phyloP scores from a whole-genome alignment of 2,888 invertebrate genomes.

The Caenorhabditis afra region DNA sequence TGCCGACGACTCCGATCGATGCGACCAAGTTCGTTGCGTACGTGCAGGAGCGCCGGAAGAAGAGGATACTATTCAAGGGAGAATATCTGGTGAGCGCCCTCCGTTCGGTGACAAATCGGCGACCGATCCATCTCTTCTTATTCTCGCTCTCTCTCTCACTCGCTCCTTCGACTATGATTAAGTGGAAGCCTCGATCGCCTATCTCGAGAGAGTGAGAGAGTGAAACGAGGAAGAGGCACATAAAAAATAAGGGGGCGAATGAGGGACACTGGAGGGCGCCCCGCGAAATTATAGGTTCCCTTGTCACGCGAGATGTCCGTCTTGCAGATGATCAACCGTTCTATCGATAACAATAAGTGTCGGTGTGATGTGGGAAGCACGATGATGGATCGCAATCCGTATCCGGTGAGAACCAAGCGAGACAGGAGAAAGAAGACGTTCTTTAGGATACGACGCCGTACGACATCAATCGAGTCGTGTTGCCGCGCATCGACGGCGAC shows the following conservation, averaged over 20 bases:
- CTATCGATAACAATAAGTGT: conserved; percentile 76
- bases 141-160: background rate
- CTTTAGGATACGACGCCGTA: conserved; percentile 79
- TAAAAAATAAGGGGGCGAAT: conserved; percentile 27
- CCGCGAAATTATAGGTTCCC: conserved; percentile 12
- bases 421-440: background rate
- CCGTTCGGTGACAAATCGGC: conserved; percentile 17
- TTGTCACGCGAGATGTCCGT: conserved; percentile 3
- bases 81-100: conserved; percentile 77
- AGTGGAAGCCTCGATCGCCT: conserved; percentile 27
- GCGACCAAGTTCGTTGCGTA: conserved; percentile 80
- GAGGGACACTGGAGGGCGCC: conserved; percentile 4
- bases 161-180: conserved; percentile 38
- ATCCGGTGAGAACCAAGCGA: conserved; percentile 66
- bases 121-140: conserved; percentile 1
- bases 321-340: conserved; percentile 79
- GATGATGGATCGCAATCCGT: conserved; percentile 79
- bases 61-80: conserved; percentile 80
- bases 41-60: conserved; percentile 80
- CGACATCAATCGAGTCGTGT: conserved; percentile 80
- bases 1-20: conserved; percentile 79
- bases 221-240: conserved; percentile 3
- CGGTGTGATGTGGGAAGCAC: conserved; percentile 76
- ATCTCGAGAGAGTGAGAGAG: too few relatives aligned
- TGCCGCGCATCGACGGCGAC: conserved; percentile 72